phyloP scores from a whole-genome alignment of 1,140 invertebrate genomes.

The Heliconius himera region DNA sequence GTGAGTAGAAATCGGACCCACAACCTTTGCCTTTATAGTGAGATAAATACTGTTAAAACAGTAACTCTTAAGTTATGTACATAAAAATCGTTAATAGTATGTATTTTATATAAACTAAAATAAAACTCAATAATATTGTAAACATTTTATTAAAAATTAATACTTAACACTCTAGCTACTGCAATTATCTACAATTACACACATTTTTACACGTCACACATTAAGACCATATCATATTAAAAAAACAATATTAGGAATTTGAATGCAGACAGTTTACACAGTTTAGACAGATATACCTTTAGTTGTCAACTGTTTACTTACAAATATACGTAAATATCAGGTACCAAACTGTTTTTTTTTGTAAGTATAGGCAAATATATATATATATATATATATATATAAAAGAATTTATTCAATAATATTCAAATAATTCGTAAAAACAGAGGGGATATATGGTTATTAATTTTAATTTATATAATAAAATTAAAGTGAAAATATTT shows the following conservation, averaged over 20 bases:
- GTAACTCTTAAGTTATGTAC: too few relatives aligned
- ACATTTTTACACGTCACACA: constrained; percentile 23
- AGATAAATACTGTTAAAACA: too few relatives aligned
- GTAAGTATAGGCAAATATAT: too few relatives aligned
- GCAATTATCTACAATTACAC: constrained; percentile 20
- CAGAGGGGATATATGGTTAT: too few relatives aligned
- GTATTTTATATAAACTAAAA: not conserved
- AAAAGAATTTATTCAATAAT: not conserved
- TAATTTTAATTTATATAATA: too few relatives aligned
- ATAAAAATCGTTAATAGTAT: too few relatives aligned
- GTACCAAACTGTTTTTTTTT: constrained; percentile 10
- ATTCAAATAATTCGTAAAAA: not conserved
- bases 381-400: not conserved
- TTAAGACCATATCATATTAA: not conserved
- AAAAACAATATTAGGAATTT: not conserved
- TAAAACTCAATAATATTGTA: not conserved
- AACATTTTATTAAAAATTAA: constrained; percentile 27
- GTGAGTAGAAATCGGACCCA: too few relatives aligned
- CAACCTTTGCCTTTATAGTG: too few relatives aligned
- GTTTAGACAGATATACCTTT: too few relatives aligned
- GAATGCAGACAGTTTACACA: not conserved
- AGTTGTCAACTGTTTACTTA: constrained; percentile 2
- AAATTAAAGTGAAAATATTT: too few relatives aligned
- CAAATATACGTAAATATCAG: constrained; percentile 34
- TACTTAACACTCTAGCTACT: constrained; percentile 17